phyloP scores from a whole-genome alignment of 2,797 vertebrate genomes.

The Phalloptychus januarius region DNA sequence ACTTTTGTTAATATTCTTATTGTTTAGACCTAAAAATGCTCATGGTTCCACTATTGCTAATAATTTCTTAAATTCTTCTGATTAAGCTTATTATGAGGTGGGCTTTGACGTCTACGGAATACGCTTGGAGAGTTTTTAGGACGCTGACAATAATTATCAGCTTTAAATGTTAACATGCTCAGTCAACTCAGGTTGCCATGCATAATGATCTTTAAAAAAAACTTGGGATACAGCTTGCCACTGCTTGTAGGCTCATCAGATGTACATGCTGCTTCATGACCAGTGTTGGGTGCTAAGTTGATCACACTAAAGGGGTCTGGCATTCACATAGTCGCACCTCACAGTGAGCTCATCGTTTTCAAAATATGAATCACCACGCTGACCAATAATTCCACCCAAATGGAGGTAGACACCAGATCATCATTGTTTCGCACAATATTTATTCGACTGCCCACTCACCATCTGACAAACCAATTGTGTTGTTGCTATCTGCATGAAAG shows the following conservation, averaged over 20 bases:
- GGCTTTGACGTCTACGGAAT: neutral
- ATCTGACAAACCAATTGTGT: conserved; percentile 18
- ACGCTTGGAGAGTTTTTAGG: neutral
- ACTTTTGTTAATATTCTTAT: neutral
- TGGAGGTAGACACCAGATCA: conserved; percentile 34
- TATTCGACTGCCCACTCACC: conserved; percentile 27
- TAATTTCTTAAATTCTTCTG: neutral
- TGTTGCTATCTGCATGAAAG: neutral
- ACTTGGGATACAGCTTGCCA: neutral
- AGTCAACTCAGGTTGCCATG: neutral
- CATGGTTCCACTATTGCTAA: neutral
- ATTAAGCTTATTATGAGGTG: neutral
- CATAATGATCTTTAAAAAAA: neutral
- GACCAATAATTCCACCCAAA: conserved; percentile 24
- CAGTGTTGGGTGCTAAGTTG: neutral
- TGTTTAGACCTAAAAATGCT: neutral
- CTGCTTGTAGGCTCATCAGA: neutral
- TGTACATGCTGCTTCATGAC: neutral
- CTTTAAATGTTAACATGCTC: neutral
- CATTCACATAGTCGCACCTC: neutral
- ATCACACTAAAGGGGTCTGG: conserved; percentile 24
- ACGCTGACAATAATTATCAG: neutral
- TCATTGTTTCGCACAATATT: conserved; percentile 28
- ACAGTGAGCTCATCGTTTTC: conserved; percentile 33
- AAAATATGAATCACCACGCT: conserved; percentile 47